Evolutionary conservation across 2,113 vertebrate genomes (phyloP).

Genomic region (Taxidea taxus): DNA sequence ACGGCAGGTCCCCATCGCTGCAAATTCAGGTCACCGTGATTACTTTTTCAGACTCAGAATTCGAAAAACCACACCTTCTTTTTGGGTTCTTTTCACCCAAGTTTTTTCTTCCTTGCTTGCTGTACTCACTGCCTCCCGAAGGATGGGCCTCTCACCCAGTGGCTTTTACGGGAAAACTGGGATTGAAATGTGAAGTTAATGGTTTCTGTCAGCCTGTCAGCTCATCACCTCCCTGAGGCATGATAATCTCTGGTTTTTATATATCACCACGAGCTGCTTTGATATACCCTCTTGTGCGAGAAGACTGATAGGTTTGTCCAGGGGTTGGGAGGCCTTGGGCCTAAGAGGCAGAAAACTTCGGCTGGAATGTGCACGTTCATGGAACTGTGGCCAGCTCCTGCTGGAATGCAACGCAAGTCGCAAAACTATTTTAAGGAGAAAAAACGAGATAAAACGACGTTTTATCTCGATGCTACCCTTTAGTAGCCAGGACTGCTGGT

Average conservation of each 20-base stretch:
- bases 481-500: neutral
- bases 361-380: conserved; percentile 75
- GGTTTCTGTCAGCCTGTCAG: conserved; percentile 83
- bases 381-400: conserved; percentile 57
- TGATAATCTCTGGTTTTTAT: conserved; percentile 81
- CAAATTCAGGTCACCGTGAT: neutral
- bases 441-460: conserved; percentile 26
- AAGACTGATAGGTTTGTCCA: conserved; percentile 62
- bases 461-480: conserved; percentile 47
- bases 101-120: conserved; percentile 56
- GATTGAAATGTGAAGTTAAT: conserved; percentile 80
- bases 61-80: conserved; percentile 22
- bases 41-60: neutral
- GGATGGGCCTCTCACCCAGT: conserved; percentile 67
- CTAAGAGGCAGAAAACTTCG: neutral
- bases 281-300: conserved; percentile 78
- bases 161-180: conserved; percentile 81
- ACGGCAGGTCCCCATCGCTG: neutral
- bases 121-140: conserved; percentile 3
- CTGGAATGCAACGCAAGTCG: conserved; percentile 67
- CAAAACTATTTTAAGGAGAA: conserved; percentile 70
- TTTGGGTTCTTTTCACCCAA: conserved; percentile 46
- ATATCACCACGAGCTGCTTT: conserved; percentile 77
- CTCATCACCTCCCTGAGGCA: conserved; percentile 82
- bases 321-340: neutral